Conservation (phyloP, 2,797 vertebrate genomes). For the Parambassis ranga region DNA sequence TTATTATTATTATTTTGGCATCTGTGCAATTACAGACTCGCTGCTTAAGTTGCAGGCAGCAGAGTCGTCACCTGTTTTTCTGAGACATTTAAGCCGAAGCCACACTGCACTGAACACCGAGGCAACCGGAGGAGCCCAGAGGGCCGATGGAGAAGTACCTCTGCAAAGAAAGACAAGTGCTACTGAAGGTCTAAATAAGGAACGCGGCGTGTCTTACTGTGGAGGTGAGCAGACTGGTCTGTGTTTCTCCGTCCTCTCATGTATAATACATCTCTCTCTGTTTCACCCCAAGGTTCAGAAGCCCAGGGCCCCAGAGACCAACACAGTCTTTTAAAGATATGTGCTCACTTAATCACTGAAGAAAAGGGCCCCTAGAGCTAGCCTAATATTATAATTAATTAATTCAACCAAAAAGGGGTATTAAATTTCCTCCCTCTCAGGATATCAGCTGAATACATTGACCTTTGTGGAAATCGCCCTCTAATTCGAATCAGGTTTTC, state of each 20-base stretch:
- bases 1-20: neutral
- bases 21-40: neutral
- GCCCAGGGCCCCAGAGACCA: conserved; percentile 81
- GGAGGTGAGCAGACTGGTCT: conserved; percentile 57
- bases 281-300: conserved; percentile 82
- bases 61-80: neutral
- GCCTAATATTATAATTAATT: conserved; percentile 99
- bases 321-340: conserved; percentile 86
- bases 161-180: conserved; percentile 40
- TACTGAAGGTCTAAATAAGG: conserved; percentile 58
- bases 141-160: conserved; percentile 4
- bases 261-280: conserved; percentile 80
- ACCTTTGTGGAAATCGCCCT: conserved; percentile 99
- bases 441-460: conserved; percentile 99
- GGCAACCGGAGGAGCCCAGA: conserved; percentile 18
- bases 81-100: conserved; percentile 1
- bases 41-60: neutral
- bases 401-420: conserved; percentile 98
- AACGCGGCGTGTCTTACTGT: conserved; percentile 37
- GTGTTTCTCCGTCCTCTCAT: conserved; percentile 78
- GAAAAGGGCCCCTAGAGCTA: conserved; percentile 94
- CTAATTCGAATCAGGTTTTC: conserved; percentile 94
- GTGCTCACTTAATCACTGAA: conserved; percentile 98
- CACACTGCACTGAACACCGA: conserved; percentile 5
- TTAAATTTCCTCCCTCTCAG: conserved; percentile 98